Conservation (phyloP, 2,888 invertebrate genomes). For the Panzeria rudis region DNA sequence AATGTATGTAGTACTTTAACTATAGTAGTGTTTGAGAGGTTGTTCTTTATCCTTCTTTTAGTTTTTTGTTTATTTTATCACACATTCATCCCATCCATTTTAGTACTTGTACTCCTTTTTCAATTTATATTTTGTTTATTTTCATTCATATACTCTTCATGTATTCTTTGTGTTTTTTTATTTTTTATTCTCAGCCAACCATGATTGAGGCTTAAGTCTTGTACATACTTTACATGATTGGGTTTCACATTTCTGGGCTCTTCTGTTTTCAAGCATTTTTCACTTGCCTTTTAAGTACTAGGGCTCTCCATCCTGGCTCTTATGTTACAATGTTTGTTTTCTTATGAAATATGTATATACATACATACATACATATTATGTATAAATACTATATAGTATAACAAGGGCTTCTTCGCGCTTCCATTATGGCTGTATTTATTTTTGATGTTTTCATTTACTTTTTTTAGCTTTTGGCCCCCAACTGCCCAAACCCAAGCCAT, state of each 20-base stretch:
- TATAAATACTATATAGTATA: background rate
- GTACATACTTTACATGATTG: constrained; percentile 61
- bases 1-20: background rate
- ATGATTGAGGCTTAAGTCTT: constrained; percentile 66
- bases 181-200: constrained; percentile 66
- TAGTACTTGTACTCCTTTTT: background rate
- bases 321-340: constrained; percentile 43
- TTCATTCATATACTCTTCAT: constrained; percentile 15
- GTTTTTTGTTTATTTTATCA: constrained; percentile 55
- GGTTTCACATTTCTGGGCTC: constrained; percentile 68
- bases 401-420: constrained; percentile 6
- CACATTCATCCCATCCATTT: constrained; percentile 10
- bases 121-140: constrained; percentile 46
- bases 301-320: constrained; percentile 54
- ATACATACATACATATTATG: background rate
- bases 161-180: background rate
- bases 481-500: background rate
- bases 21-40: constrained; percentile 33
- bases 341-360: background rate
- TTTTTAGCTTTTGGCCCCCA: background rate
- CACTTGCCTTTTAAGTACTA: constrained; percentile 71
- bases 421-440: constrained; percentile 22
- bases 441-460: constrained; percentile 5
- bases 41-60: constrained; percentile 46
- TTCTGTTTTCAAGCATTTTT: constrained; percentile 69